phyloP scores from a whole-genome alignment of 1,140 invertebrate genomes.

The Saccostrea cuccullata region DNA sequence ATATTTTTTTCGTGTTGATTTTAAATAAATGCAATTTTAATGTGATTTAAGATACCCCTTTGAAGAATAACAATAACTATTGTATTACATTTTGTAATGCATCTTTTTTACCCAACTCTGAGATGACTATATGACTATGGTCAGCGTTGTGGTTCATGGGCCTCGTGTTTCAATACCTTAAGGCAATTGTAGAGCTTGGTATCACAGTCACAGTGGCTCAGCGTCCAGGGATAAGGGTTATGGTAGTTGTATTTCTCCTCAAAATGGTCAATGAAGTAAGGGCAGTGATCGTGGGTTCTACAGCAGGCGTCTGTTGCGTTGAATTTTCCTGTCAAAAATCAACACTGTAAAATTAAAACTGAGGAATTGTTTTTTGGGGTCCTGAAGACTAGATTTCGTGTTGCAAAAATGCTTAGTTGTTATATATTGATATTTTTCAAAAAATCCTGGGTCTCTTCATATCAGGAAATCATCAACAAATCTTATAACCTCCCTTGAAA shows the following conservation, averaged over 20 bases:
- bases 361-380: background rate
- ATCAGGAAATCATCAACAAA: no score
- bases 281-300: constrained; percentile 59
- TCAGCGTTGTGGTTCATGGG: no score
- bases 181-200: constrained; percentile 51
- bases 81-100: no score
- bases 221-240: constrained; percentile 58
- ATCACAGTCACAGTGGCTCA: constrained; percentile 61
- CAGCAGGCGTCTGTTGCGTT: constrained; percentile 54
- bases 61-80: no score
- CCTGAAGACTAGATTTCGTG: background rate
- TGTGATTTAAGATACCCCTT: no score
- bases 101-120: no score
- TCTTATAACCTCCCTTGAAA: no score
- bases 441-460: no score
- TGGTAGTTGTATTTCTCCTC: constrained; percentile 52
- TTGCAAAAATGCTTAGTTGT: background rate
- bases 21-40: no score
- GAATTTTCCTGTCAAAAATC: constrained; percentile 45
- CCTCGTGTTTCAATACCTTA: constrained; percentile 39
- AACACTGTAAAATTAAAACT: background rate
- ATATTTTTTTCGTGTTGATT: no score
- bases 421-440: background rate
- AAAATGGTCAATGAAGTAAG: constrained; percentile 55
- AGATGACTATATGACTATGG: no score